Conservation (phyloP, 1,140 invertebrate species). For the Amphibalanus amphitrite region DNA sequence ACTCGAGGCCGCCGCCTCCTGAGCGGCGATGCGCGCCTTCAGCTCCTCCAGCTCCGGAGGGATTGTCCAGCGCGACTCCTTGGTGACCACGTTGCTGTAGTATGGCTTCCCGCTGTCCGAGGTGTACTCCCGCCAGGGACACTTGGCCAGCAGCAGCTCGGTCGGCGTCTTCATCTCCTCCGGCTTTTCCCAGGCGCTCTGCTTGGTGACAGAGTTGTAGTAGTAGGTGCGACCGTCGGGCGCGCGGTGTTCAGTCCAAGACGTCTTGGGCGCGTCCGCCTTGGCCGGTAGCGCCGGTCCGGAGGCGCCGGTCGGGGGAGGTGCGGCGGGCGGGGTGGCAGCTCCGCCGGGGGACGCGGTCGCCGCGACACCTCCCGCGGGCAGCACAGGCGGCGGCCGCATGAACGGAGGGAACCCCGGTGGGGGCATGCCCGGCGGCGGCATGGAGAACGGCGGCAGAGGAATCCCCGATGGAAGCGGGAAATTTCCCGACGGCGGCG, state of each 20-base stretch:
- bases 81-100: conserved; percentile 89
- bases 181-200: conserved; percentile 95
- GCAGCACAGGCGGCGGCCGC: background rate
- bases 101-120: conserved; percentile 89
- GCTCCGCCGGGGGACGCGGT: background rate
- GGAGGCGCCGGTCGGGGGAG: conserved; percentile 54
- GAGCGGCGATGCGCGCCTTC: conserved; percentile 58
- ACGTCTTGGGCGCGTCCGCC: conserved; percentile 63
- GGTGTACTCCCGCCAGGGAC: conserved; percentile 97
- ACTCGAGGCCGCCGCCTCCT: conserved; percentile 35
- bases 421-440: background rate
- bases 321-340: conserved; percentile 42
- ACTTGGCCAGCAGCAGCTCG: conserved; percentile 70
- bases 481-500: no score
- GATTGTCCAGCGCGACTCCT: conserved; percentile 88
- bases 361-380: background rate
- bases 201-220: conserved; percentile 82
- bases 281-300: conserved; percentile 56
- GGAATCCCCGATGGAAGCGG: background rate
- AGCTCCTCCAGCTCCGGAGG: conserved; percentile 83
- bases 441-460: background rate
- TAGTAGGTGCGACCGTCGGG: conserved; percentile 92
- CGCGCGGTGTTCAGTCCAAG: conserved; percentile 90
- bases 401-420: background rate
- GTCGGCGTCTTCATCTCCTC: conserved; percentile 79